A percentile compares a stretch with the other conserved stretches of the same genome.
These are phyloP conservation scores for Temnopleurus reevesii DNA, from an alignment of 53 echinoderm and acorn worm genomes.

Conservation along the genomic window DNA sequence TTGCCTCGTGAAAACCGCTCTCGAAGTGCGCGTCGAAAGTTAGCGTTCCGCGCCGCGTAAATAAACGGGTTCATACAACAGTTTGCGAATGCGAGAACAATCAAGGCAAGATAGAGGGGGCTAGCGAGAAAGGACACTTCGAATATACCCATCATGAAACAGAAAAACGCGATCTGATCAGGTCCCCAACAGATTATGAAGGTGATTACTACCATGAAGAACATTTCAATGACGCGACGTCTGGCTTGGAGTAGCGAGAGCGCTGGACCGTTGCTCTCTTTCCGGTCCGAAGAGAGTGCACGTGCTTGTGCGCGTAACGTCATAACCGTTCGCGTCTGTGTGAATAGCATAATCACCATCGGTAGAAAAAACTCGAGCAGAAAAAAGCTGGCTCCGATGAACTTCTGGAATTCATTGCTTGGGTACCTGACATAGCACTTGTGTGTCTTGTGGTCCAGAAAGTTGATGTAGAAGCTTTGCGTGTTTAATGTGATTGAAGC, in stretches of 20 bases:
- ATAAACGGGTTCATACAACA: conserved; percentile 69
- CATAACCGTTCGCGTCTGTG: conserved; percentile 74
- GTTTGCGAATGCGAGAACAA: conserved; percentile 64
- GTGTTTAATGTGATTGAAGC: conserved; percentile 63
- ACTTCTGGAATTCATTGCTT: conserved; percentile 54
- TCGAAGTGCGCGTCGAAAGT: conserved; percentile 63
- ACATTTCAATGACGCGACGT: conserved; percentile 62
- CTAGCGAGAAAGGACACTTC: conserved; percentile 43
- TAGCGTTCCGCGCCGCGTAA: conserved; percentile 63
- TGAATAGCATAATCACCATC: conserved; percentile 82
- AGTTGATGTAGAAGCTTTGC: conserved; percentile 69
- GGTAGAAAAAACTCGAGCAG: conserved; percentile 83
- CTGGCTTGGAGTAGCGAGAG: conserved; percentile 60
- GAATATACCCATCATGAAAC: conserved; percentile 61
- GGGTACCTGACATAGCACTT: conserved; percentile 67
- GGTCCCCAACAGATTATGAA: conserved; percentile 69
- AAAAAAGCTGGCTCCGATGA: conserved; percentile 75
- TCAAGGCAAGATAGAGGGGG: conserved; percentile 47
- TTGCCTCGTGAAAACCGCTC: conserved; percentile 14
- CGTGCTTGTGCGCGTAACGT: conserved; percentile 68
- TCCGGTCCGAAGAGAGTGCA: conserved; percentile 29
- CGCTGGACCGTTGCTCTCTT: conserved; percentile 45
- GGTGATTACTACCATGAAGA: conserved; percentile 65
- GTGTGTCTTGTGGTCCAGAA: conserved; percentile 40
- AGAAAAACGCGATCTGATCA: conserved; percentile 63